These are phyloP conservation scores for Ispidina picta DNA, from an alignment of 2,797 vertebrate genomes.

Conservation along the genomic window DNA sequence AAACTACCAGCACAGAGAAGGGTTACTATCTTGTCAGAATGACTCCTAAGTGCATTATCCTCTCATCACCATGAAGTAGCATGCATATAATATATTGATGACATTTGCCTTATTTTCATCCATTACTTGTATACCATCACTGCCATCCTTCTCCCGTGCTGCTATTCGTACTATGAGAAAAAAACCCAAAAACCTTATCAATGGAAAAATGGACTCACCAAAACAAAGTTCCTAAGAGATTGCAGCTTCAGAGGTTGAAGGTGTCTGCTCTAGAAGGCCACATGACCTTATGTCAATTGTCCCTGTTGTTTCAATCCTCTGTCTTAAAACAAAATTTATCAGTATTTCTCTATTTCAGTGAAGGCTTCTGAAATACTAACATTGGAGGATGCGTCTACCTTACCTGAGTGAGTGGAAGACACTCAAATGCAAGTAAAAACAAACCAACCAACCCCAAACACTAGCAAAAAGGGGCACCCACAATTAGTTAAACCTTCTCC, in stretches of 20 bases:
- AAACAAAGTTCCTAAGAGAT: neutral
- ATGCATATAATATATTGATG: neutral
- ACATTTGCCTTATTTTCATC: neutral
- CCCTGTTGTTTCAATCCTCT: neutral
- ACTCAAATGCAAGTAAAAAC: neutral
- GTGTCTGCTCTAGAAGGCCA: neutral
- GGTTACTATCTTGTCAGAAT: neutral
- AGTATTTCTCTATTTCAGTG: neutral
- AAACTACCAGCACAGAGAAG: neutral
- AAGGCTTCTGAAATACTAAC: neutral
- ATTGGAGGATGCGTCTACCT: neutral
- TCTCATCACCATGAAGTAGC: fast-evolving
- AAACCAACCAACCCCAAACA: neutral
- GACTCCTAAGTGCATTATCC: neutral
- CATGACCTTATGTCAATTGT: fast-evolving
- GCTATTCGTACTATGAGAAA: neutral
- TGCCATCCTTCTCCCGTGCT: neutral
- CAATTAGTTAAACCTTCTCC: neutral
- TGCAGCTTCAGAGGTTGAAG: neutral
- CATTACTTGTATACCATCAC: neutral
- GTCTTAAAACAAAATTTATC: neutral
- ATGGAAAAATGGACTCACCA: neutral
- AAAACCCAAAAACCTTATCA: neutral
- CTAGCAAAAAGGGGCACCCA: neutral
- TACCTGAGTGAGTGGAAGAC: neutral